Evolutionary conservation across 2,888 invertebrate species (phyloP), one percentile per base, ranked within the genome.

Genomic region (Cerceris rybyensis): DNA sequence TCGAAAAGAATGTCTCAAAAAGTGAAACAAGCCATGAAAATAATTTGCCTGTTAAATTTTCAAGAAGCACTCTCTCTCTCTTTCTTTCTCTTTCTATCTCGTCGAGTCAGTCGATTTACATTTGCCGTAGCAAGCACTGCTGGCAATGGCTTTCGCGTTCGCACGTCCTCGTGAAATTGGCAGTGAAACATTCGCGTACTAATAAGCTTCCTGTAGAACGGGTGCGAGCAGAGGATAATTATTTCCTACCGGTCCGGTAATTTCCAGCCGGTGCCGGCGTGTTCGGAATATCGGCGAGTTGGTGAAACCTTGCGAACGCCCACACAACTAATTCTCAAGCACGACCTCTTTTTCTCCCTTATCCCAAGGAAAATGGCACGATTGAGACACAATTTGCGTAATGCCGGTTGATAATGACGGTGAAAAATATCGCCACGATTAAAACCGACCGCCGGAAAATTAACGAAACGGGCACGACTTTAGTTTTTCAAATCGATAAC

Each of bases 151-250:
- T 61, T 55, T 49, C 39, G 55, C 55, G 61, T 61, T 61, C 72
- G 66, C 46, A 11, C 7, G 28, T 42, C 49, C 61, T 63, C 46
- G 46, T 46, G 69, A 58, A 74, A 77, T 69, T 74, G 68, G 46
- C 74, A 70, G 57, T 49, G 68, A 76, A 67, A 63, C 71, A 50
- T 68, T 71, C 60, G 42, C 55, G 50, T 41, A 61, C 49, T 70
- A 73, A 77, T 77, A 70, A 79, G 75, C 72, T 17, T 58, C n/a
- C 65, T 9, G 66, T 39, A 28, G 68, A 66, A 55, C 63, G 49
- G 55, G 43, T 65, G 28, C 28, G 54, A 59, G 58, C 59, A 50
- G 17, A 16, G 65, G 67, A 70, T 73, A 77, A 73, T 72, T 77
- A 77, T 80, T 72, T 70, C 28, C 68, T 28, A 52, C n/a, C 68